A percentile compares a stretch with the other conserved stretches of the same genome.
Evolutionary conservation across 2,888 invertebrate species (phyloP).

Genomic region (Masnerella sp.): DNA sequence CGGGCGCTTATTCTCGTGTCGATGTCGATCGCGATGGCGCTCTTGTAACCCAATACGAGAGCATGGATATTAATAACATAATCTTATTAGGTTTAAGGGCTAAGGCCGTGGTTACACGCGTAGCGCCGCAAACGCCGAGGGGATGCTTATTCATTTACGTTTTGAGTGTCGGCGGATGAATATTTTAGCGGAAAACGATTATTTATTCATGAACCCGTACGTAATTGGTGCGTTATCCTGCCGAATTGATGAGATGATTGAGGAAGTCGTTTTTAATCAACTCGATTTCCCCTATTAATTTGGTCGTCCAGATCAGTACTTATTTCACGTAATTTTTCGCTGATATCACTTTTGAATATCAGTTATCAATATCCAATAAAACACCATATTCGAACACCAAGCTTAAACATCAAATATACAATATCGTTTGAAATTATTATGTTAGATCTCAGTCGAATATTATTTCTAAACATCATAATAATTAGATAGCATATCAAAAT

Average conservation of each 20-base stretch:
- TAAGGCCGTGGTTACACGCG: constrained; percentile 35
- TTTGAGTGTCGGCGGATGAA: constrained; percentile 30
- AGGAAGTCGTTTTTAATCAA: background rate
- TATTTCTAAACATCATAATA: too few relatives aligned
- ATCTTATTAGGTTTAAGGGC: constrained; percentile 50
- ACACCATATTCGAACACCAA: too few relatives aligned
- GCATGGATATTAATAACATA: constrained; percentile 51
- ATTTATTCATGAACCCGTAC: constrained; percentile 28
- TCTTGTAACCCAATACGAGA: constrained; percentile 44
- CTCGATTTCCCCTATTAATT: too few relatives aligned
- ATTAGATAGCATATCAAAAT: too few relatives aligned
- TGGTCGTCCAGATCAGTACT: too few relatives aligned
- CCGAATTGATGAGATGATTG: background rate
- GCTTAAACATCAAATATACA: too few relatives aligned
- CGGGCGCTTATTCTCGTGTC: constrained; percentile 20
- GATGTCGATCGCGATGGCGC: constrained; percentile 39
- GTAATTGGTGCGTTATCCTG: background rate
- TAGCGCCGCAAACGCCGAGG: constrained; percentile 11
- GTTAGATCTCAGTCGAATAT: too few relatives aligned
- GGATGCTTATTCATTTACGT: constrained; percentile 39
- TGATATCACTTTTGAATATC: too few relatives aligned
- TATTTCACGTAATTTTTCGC: too few relatives aligned
- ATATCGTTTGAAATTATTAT: too few relatives aligned
- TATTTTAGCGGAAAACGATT: constrained; percentile 11
- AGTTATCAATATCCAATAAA: too few relatives aligned